These are phyloP conservation scores for Azemiops feae DNA, from an alignment of 2,113 vertebrate genomes.

Conservation along the genomic window DNA sequence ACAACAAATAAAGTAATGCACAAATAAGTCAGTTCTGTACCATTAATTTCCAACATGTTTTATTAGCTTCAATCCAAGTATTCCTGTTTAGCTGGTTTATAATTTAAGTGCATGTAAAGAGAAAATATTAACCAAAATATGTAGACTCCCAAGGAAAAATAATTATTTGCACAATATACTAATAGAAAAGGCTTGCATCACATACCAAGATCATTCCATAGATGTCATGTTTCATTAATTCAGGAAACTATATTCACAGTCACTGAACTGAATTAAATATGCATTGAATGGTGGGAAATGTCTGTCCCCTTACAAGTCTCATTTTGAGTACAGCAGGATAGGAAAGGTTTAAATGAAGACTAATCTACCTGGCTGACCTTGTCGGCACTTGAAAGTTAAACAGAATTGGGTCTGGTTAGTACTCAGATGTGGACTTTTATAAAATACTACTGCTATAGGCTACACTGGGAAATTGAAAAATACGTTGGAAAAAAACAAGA, in stretches of 20 bases:
- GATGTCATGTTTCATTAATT: slow-evolving; percentile 6
- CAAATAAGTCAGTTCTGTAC: not conserved
- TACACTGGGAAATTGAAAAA: not conserved
- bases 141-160: not conserved
- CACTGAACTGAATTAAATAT: not conserved
- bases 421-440: not conserved
- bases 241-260: not conserved
- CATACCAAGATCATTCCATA: not conserved
- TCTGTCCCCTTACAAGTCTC: not conserved
- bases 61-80: slow-evolving; percentile 1
- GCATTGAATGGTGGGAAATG: not conserved
- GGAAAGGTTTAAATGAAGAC: not conserved
- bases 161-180: not conserved
- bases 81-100: not conserved
- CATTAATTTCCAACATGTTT: not conserved
- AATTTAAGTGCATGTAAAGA: not conserved
- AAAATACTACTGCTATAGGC: not conserved
- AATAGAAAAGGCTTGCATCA: not conserved
- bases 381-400: not conserved
- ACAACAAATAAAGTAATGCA: not conserved
- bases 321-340: not conserved
- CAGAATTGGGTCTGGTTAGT: not conserved
- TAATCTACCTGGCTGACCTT: not conserved
- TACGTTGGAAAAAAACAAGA: not conserved
- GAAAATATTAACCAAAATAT: slow-evolving; percentile 3